These are phyloP conservation scores for Frankliniella fusca DNA, from an alignment of 2,888 invertebrate species.

Conservation along the genomic window DNA sequence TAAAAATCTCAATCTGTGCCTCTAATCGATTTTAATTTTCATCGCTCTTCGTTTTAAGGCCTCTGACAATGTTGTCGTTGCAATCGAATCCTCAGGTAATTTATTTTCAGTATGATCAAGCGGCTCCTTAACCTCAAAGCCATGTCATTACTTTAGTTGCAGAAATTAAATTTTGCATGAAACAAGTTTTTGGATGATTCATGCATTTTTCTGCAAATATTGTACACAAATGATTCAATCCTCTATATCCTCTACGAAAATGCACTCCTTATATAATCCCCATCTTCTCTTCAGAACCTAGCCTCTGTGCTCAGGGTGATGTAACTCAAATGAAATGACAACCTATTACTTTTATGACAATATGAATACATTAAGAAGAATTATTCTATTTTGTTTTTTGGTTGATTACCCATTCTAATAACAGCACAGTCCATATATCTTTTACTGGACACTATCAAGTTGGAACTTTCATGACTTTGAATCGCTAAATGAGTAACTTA, in stretches of 20 bases:
- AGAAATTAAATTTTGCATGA: not conserved
- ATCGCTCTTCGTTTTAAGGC: not conserved
- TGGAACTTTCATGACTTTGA: not conserved
- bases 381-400: no score
- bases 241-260: not conserved
- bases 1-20: no score
- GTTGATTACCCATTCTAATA: not conserved
- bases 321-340: not conserved
- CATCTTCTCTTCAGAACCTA: not conserved
- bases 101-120: not conserved
- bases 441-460: not conserved
- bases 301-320: not conserved
- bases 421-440: not conserved
- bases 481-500: no score
- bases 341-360: not conserved
- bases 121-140: not conserved
- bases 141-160: not conserved
- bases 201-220: not conserved
- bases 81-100: not conserved
- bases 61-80: slow-evolving; percentile 9
- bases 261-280: not conserved
- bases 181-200: not conserved
- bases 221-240: not conserved
- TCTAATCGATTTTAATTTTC: no score
- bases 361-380: not conserved